Base-by-base conservation (phyloP, 2,888 invertebrate species). In the Arge pagana region DNA sequence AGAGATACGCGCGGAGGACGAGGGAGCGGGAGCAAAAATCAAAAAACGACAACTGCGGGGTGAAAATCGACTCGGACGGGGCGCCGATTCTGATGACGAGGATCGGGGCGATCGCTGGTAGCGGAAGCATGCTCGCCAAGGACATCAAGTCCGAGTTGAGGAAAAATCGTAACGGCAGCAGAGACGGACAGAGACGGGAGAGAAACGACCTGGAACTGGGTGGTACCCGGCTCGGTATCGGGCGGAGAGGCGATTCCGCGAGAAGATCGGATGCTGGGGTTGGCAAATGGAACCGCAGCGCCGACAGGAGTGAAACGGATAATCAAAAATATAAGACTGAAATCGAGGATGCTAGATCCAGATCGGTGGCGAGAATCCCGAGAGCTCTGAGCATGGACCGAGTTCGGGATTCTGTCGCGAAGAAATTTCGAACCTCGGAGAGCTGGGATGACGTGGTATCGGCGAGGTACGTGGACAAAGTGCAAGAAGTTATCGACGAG, bases 401-500 rank as follows among this genome's bases (percentile, higher is more conserved):
- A 15, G 63, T 68, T 1, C 50, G 59, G 21, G 65, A 67, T 31
- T 67, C 63, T 36, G 64, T 65, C 0, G 56, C 64, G 10, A 57
- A 67, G 3, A 64, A 61, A 31, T 63, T 69, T 16, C 59, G 61
- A 0, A 60, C 56, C 2, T 59, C 63, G 11, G 54, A 54, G 23
- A 70, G 66, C 19, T 50, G 70, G 13, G 67, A 71, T 16, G 71
- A 72, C 13, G 48, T 69, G 1, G 66, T 70, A 35, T 61, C 66
- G 3, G 50, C 65, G 0, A 62, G 64, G 26, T 71, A 72, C 26
- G 66, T 71, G 0, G 64, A 67, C 23, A 66, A 66, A 36, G 70
- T 73, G 4, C 71, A 71, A 30, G 62, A 67, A n/a, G 65, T 70
- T 3, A 68, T 73, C n/a, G 67, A 70, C 28, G 64, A 67, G 23